Conservation (phyloP, 2,797 vertebrate genomes). For the Limosa lapponica region DNA sequence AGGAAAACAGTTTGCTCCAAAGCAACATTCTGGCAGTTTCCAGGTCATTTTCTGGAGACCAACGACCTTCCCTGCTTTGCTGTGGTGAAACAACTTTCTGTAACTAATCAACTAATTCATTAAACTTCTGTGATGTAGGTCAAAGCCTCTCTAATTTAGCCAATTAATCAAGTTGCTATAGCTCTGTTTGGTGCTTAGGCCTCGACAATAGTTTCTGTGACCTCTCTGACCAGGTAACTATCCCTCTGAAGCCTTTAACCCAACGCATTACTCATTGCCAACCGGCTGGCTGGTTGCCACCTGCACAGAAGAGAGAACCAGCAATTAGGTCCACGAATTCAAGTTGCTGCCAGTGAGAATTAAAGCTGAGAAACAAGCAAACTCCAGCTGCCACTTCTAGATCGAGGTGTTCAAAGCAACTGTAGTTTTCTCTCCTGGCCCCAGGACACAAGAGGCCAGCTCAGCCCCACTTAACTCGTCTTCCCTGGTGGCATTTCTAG, state of each 20-base stretch:
- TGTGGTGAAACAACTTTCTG: constrained; percentile 34
- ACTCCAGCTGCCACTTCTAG: not conserved
- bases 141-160: constrained; percentile 54
- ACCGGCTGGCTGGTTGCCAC: constrained; percentile 15
- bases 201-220: constrained; percentile 57
- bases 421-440: not conserved
- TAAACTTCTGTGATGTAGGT: constrained; percentile 63
- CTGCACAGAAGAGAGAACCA: not conserved
- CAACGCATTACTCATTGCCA: constrained; percentile 44
- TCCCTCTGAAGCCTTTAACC: constrained; percentile 58
- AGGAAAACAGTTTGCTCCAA: not conserved
- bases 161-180: constrained; percentile 70
- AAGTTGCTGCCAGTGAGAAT: not conserved
- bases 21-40: not conserved
- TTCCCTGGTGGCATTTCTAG: not conserved
- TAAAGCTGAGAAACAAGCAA: not conserved
- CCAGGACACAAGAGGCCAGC: not conserved
- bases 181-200: constrained; percentile 4
- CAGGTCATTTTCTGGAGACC: constrained; percentile 16
- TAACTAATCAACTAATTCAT: constrained; percentile 68
- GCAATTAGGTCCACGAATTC: not conserved
- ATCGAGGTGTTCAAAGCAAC: not conserved
- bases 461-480: not conserved
- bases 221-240: constrained; percentile 50
- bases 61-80: constrained; percentile 10